Percentiles rank a stretch among this genome's conserved stretches.
These are phyloP conservation scores for Drosophila phalerata DNA, from an alignment of 2,888 invertebrate genomes.

Conservation along the genomic window DNA sequence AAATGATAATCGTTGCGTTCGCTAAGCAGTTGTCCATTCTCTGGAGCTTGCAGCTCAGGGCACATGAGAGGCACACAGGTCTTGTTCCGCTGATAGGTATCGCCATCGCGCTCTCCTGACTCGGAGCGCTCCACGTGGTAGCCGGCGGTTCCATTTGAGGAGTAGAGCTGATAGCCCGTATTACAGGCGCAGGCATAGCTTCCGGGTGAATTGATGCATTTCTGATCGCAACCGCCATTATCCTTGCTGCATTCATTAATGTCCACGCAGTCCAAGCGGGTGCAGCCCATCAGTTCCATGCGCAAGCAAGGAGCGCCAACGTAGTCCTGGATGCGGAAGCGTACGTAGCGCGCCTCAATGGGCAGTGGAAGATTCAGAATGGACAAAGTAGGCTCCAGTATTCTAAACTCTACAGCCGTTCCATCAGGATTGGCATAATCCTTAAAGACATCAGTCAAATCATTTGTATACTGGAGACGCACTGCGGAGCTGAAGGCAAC, in stretches of 20 bases:
- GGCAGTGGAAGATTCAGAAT: conserved; percentile 95
- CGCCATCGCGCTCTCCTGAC: conserved; percentile 94
- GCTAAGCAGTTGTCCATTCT: conserved; percentile 93
- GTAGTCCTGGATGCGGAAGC: conserved; percentile 95
- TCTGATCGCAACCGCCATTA: conserved; percentile 97
- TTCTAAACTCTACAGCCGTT: conserved; percentile 96
- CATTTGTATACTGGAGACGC: conserved; percentile 93
- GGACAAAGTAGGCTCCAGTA: conserved; percentile 95
- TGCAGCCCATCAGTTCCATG: conserved; percentile 96
- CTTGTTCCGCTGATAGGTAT: conserved; percentile 95
- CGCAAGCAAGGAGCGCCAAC: conserved; percentile 95
- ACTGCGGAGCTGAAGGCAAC: conserved; percentile 96
- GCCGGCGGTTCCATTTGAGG: conserved; percentile 95
- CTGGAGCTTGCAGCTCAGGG: conserved; percentile 90
- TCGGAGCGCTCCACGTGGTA: conserved; percentile 92
- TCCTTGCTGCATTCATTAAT: conserved; percentile 94
- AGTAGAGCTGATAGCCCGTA: conserved; percentile 95
- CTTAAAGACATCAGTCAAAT: conserved; percentile 94
- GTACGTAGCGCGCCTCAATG: conserved; percentile 95
- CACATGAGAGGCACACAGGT: conserved; percentile 98
- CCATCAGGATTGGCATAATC: conserved; percentile 97
- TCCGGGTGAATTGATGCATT: conserved; percentile 96
- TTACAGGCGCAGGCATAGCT: conserved; percentile 95
- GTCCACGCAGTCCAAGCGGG: conserved; percentile 94
- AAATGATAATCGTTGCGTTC: conserved; percentile 94